Conservation (phyloP, 92 coral and sea anemone genomes). For the Nematostella vectensis region DNA sequence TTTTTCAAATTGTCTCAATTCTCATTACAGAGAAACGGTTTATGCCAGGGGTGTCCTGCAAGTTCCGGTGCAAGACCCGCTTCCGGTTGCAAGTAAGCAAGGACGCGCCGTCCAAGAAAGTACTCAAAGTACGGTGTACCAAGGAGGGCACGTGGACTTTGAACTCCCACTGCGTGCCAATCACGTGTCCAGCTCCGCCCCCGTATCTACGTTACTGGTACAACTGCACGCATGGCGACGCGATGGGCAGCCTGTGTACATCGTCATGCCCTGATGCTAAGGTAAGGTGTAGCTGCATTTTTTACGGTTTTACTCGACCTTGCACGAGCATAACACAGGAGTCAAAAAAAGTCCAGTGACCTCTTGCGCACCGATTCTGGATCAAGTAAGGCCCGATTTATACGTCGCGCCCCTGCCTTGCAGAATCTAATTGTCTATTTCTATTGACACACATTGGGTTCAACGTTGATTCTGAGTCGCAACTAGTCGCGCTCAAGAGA, state of each 20-base stretch:
- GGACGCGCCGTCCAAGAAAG: slow-evolving; percentile 17
- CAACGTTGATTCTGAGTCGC: too few relatives aligned
- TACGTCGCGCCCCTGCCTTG: too few relatives aligned
- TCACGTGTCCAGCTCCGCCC: slow-evolving; percentile 42
- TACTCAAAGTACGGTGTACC: slow-evolving; percentile 50
- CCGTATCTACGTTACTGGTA: slow-evolving; percentile 53
- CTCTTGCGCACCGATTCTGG: too few relatives aligned
- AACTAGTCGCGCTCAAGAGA: too few relatives aligned
- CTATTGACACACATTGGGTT: too few relatives aligned
- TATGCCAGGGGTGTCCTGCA: slow-evolving; percentile 71
- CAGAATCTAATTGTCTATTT: too few relatives aligned
- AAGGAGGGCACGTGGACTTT: slow-evolving; percentile 76
- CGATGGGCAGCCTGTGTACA: slow-evolving; percentile 64
- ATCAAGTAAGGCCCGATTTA: too few relatives aligned
- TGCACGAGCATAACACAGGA: too few relatives aligned
- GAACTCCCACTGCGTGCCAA: slow-evolving; percentile 46
- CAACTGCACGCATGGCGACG: slow-evolving; percentile 62
- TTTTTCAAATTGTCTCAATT: too few relatives aligned
- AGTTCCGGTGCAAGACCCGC: slow-evolving; percentile 65
- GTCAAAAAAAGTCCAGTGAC: too few relatives aligned
- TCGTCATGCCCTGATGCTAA: slow-evolving; percentile 57
- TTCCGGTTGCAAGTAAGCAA: slow-evolving; percentile 35
- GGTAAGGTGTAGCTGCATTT: slow-evolving; percentile 28
- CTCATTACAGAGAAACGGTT: too few relatives aligned
- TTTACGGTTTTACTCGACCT: too few relatives aligned